phyloP scores from a whole-genome alignment of 2,797 vertebrate genomes.

The Alca torda region DNA sequence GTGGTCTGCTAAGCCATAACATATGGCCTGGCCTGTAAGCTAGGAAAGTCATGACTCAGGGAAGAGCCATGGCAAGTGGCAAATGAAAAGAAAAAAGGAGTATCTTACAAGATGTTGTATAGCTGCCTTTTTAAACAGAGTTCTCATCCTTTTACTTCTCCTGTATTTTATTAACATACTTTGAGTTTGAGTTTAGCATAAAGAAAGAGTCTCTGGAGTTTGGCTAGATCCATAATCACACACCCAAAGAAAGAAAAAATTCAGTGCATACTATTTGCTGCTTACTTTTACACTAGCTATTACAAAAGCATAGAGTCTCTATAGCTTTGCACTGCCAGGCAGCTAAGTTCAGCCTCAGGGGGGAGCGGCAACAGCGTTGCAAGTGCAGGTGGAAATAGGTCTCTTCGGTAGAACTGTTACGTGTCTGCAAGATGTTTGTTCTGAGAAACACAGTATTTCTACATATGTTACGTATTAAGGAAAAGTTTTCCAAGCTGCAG shows the following conservation, averaged over 20 bases:
- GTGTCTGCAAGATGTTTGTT: background rate
- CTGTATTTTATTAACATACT: background rate
- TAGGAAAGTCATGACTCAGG: background rate
- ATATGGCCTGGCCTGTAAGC: background rate
- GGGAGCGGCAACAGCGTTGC: background rate
- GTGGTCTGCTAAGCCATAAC: background rate
- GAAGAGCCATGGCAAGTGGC: background rate
- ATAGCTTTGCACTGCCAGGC: background rate
- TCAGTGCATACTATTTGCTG: background rate
- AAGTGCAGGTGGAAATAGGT: constrained; percentile 20
- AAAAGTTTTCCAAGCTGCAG: background rate
- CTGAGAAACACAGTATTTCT: background rate
- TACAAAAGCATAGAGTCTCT: background rate
- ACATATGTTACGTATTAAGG: background rate
- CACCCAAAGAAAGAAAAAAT: background rate
- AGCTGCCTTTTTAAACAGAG: background rate
- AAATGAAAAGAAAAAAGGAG: background rate
- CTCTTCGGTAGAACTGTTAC: background rate
- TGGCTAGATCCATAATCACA: background rate
- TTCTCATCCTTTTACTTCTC: background rate
- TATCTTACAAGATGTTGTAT: background rate
- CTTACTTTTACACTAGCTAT: background rate
- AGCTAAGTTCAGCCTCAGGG: background rate
- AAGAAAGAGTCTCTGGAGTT: background rate
- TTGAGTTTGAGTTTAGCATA: background rate